These are phyloP conservation scores for Vesta saturnalis DNA, from an alignment of 2,888 invertebrate species.

Conservation along the genomic window DNA sequence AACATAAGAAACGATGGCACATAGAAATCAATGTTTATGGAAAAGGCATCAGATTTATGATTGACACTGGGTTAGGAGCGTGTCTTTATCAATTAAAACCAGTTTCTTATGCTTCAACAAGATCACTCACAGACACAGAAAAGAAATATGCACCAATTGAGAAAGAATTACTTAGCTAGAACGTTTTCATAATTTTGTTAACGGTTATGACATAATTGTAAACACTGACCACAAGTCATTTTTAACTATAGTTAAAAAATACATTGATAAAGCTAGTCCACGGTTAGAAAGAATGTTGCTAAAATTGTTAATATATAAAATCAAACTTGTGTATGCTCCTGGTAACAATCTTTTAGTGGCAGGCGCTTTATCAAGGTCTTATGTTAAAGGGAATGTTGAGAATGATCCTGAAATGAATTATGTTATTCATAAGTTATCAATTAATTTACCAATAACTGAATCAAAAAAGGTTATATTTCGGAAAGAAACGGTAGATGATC, in stretches of 20 bases:
- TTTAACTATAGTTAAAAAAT: too few species aligned
- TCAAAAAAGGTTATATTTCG: neutral
- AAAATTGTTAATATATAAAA: constrained; percentile 25
- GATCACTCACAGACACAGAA: constrained; percentile 22
- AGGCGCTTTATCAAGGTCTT: constrained; percentile 28
- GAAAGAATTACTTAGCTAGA: constrained; percentile 11
- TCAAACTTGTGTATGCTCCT: too few species aligned
- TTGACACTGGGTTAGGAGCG: constrained; percentile 29
- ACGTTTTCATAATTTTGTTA: constrained; percentile 26
- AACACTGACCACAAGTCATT: constrained; percentile 39
- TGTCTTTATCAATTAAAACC: constrained; percentile 43
- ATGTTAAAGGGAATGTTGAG: neutral
- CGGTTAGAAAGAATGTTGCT: constrained; percentile 31
- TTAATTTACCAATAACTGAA: constrained; percentile 18
- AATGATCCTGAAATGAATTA: constrained; percentile 11
- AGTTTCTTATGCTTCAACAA: neutral
- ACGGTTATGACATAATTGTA: constrained; percentile 27
- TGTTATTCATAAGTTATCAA: constrained; percentile 12
- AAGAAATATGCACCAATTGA: constrained; percentile 19
- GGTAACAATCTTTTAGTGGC: too few species aligned
- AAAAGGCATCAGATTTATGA: neutral
- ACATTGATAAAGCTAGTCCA: too few species aligned
- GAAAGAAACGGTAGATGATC: constrained; percentile 2
- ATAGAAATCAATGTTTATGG: neutral
- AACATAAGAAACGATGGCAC: neutral